A percentile compares a stretch with the other conserved stretches of the same genome.
Evolutionary conservation across 2,113 vertebrate genomes (phyloP).

Genomic region (Phaethon lepturus): DNA sequence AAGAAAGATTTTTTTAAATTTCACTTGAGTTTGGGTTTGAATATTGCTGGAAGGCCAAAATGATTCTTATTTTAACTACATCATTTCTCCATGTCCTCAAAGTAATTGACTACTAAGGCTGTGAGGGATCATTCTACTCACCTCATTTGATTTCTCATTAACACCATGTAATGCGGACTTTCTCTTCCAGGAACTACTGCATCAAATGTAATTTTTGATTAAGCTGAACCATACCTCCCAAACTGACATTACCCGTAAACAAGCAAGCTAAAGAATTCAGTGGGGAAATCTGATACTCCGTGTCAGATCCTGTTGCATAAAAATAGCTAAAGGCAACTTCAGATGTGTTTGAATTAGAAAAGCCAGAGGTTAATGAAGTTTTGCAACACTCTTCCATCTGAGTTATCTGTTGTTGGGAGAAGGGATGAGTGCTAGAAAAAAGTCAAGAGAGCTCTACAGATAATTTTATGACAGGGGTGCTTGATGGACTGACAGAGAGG

Average conservation of each 20-base stretch:
- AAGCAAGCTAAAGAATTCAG: not conserved
- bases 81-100: not conserved
- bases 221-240: not conserved
- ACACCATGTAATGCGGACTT: not conserved
- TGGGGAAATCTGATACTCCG: not conserved
- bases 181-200: not conserved
- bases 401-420: not conserved
- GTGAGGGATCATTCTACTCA: not conserved
- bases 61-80: not conserved
- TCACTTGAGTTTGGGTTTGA: not conserved
- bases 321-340: not conserved
- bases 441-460: not conserved
- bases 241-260: not conserved
- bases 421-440: not conserved
- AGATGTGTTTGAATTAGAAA: not conserved
- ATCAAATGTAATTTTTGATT: not conserved
- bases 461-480: not conserved
- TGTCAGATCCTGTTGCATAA: not conserved
- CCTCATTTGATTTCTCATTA: conserved; percentile 7
- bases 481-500: not conserved
- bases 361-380: not conserved
- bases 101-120: not conserved
- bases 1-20: not conserved
- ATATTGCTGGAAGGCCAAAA: not conserved
- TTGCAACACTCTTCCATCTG: not conserved